These are phyloP conservation scores for Thaumetopoea pityocampa DNA, from an alignment of 1,140 invertebrate genomes.

Conservation along the genomic window DNA sequence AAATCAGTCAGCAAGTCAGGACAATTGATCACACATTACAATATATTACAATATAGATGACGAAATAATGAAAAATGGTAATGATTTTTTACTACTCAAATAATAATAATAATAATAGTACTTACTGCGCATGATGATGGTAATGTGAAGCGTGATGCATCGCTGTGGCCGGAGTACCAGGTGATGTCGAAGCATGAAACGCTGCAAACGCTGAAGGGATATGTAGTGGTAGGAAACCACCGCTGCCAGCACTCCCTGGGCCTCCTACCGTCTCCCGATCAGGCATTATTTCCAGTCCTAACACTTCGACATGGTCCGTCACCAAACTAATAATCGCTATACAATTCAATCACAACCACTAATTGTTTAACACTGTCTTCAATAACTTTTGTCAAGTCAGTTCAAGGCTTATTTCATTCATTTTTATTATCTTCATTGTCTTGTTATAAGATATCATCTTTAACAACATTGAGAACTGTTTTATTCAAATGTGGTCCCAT, in stretches of 20 bases:
- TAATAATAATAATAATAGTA: conserved; percentile 9
- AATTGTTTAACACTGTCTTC: conserved; percentile 1
- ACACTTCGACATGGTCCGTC: conserved; percentile 37
- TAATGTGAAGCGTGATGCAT: conserved; percentile 69
- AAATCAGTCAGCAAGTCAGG: no score
- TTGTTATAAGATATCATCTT: conserved; percentile 29
- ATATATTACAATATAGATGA: no score
- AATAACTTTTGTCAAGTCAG: conserved; percentile 49
- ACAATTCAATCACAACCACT: conserved; percentile 24
- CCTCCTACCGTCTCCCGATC: conserved; percentile 70
- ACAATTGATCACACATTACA: no score
- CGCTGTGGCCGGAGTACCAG: conserved; percentile 49
- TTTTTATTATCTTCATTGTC: conserved; percentile 41
- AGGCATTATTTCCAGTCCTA: conserved; percentile 68
- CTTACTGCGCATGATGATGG: conserved; percentile 70
- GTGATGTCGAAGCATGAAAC: conserved; percentile 74
- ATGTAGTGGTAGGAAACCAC: conserved; percentile 75
- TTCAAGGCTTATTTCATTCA: conserved; percentile 45
- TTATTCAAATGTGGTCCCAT: conserved; percentile 25
- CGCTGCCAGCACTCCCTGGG: conserved; percentile 62
- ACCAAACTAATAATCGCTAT: conserved; percentile 26
- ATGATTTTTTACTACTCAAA: neutral
- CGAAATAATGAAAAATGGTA: no score
- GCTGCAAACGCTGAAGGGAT: conserved; percentile 80
- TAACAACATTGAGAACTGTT: conserved; percentile 27